Percentiles rank a stretch among this genome's conserved stretches.
Evolutionary conservation across 2,888 invertebrate species (phyloP).

Genomic region (Enoplolaimus lenunculus): DNA sequence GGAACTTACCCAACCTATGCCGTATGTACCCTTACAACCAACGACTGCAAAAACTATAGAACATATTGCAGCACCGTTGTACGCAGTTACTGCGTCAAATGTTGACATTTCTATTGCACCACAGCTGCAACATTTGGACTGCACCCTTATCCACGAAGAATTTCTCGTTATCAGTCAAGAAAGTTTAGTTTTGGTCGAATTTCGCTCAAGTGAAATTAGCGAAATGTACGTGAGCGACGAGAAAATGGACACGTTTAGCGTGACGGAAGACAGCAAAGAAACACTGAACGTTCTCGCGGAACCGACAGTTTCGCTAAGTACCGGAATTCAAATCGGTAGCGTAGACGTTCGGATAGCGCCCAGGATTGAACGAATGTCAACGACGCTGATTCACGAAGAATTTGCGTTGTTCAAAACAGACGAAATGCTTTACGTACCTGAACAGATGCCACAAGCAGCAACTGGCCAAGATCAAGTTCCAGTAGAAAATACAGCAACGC

Average conservation of each 20-base stretch:
- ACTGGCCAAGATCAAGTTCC: neutral
- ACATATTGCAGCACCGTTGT: neutral
- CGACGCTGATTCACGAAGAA: neutral
- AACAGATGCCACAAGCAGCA: neutral
- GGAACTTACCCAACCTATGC: neutral
- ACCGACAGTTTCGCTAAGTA: neutral
- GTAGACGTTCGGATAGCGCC: neutral
- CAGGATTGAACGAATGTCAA: neutral
- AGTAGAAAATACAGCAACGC: neutral
- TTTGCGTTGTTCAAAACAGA: neutral
- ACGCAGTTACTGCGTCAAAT: neutral
- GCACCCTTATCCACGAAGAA: neutral
- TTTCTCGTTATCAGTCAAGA: neutral
- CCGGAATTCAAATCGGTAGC: neutral
- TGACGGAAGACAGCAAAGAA: too few relatives aligned
- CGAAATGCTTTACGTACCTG: neutral
- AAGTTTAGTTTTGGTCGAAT: neutral
- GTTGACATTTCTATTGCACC: neutral
- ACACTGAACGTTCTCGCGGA: neutral
- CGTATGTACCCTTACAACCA: neutral
- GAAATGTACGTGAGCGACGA: neutral
- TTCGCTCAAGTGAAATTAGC: neutral
- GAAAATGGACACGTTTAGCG: neutral
- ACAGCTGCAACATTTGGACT: neutral
- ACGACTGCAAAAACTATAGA: neutral